Conservation (phyloP, 1,140 invertebrate genomes). For the Adelges cooleyi region DNA sequence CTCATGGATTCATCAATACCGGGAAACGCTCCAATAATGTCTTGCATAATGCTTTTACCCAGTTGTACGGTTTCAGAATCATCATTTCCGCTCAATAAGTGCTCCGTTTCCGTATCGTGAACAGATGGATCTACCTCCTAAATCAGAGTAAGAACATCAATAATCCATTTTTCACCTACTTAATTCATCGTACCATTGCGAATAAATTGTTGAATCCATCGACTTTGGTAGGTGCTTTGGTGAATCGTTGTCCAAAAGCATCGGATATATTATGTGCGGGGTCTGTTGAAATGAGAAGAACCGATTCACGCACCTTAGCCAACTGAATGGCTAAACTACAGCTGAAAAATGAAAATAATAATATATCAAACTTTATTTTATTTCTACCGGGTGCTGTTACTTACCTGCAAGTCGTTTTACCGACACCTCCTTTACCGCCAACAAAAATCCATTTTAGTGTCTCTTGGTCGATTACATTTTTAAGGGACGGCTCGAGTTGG, state of each 20-base stretch:
- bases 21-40: conserved; percentile 90
- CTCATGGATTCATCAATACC: conserved; percentile 99
- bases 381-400: too few species aligned
- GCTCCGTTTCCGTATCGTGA: conserved; percentile 85
- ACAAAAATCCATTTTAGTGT: conserved; percentile 95
- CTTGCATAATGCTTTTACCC: conserved; percentile 83
- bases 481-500: conserved; percentile 62
- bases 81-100: conserved; percentile 79
- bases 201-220: conserved; percentile 88
- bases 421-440: conserved; percentile 93
- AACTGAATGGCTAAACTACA: conserved; percentile 92
- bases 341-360: too few species aligned
- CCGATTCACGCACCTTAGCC: conserved; percentile 82
- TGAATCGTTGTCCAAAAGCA: conserved; percentile 92
- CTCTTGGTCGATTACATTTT: conserved; percentile 86
- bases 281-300: conserved; percentile 97
- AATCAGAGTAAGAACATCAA: too few species aligned
- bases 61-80: conserved; percentile 56
- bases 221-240: conserved; percentile 80
- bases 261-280: conserved; percentile 99
- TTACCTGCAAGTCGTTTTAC: conserved; percentile 98
- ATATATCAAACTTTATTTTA: too few species aligned
- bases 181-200: conserved; percentile 64
- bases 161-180: too few species aligned
- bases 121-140: conserved; percentile 93